Evolutionary conservation across 2,888 invertebrate species (phyloP).

Genomic region (Nomada ferruginata): DNA sequence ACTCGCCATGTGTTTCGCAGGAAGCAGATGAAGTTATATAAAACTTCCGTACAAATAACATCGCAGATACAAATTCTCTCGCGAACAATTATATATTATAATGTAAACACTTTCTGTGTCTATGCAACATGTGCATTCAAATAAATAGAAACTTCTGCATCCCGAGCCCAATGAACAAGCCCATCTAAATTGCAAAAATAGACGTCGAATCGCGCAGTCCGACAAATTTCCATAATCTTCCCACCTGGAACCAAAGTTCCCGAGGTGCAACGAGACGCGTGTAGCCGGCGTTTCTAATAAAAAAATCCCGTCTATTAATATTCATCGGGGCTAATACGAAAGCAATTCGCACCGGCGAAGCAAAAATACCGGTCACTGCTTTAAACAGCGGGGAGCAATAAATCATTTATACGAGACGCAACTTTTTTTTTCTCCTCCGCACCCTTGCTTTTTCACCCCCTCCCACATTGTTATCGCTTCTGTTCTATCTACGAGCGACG

Average conservation of each 20-base stretch:
- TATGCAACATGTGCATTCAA: background rate
- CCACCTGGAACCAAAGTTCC: background rate
- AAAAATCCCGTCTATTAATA: conserved; percentile 39
- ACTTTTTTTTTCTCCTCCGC: background rate
- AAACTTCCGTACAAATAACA: background rate
- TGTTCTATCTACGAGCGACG: conserved; percentile 12
- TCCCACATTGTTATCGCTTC: conserved; percentile 1
- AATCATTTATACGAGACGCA: conserved; percentile 35
- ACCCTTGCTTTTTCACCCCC: background rate
- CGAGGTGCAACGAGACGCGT: background rate
- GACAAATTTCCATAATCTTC: background rate
- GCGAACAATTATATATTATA: background rate
- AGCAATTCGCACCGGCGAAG: conserved; percentile 26
- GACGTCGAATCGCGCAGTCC: background rate
- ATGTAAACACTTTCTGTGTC: too few species aligned
- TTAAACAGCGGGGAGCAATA: conserved; percentile 35
- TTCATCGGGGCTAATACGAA: conserved; percentile 32
- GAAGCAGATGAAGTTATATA: background rate
- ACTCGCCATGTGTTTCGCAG: too few species aligned
- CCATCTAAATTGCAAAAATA: background rate
- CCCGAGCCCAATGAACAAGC: background rate
- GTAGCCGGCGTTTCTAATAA: background rate
- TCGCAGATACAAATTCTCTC: background rate
- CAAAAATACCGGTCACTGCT: conserved; percentile 41
- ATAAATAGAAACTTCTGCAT: background rate